These are phyloP conservation scores for Lytechinus variegatus DNA, from an alignment of 35 echinoderm and acorn worm species.

Conservation along the genomic window DNA sequence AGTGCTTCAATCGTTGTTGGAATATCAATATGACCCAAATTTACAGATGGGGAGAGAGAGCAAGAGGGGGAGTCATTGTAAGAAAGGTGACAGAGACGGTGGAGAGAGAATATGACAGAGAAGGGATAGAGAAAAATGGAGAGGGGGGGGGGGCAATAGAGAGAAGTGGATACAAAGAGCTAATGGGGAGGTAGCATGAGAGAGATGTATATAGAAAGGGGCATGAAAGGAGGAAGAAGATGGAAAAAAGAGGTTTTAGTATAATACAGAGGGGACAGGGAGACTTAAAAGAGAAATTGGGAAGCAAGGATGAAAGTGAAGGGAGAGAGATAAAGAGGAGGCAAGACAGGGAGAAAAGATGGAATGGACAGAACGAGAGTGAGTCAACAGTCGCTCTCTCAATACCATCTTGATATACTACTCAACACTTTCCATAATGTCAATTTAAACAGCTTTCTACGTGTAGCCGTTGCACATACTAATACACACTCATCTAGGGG, in stretches of 20 bases:
- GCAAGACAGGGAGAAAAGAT: too few species aligned
- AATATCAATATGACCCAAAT: not conserved
- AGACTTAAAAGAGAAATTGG: too few species aligned
- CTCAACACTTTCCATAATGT: constrained; percentile 3
- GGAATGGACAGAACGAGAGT: not conserved
- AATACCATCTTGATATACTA: not conserved
- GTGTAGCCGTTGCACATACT: not conserved
- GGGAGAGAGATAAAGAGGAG: not conserved
- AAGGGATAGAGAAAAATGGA: not conserved
- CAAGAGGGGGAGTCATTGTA: not conserved
- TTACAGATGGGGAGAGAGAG: not conserved
- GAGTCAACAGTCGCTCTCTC: not conserved
- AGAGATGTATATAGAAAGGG: not conserved
- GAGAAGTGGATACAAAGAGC: not conserved
- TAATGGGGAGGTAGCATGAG: not conserved
- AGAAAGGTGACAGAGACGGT: too few species aligned
- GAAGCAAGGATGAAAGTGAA: not conserved
- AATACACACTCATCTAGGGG: not conserved
- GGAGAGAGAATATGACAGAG: not conserved
- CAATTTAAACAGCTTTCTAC: not conserved
- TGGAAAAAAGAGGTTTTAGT: too few species aligned
- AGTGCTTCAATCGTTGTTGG: not conserved
- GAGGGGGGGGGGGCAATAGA: not conserved
- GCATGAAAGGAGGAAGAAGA: not conserved
- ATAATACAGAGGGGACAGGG: too few species aligned